These are phyloP conservation scores for Drosophila nigromelanica DNA, from an alignment of 1,140 invertebrate species.

Conservation along the genomic window DNA sequence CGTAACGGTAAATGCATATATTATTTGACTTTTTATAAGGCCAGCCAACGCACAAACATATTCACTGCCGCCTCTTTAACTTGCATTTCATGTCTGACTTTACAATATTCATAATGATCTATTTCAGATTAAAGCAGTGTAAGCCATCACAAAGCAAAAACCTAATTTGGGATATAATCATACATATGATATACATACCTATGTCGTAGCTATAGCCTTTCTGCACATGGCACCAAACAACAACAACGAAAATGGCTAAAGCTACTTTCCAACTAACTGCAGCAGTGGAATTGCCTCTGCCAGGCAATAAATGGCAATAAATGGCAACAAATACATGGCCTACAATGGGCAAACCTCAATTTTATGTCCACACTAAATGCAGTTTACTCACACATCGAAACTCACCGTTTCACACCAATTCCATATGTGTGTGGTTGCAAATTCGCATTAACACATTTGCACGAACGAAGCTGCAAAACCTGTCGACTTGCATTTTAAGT, in stretches of 20 bases:
- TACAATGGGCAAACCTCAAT: neutral
- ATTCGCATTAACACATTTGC: slow-evolving; percentile 77
- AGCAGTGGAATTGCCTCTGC: neutral
- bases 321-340: neutral
- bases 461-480: slow-evolving; percentile 11
- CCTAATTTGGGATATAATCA: neutral
- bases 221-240: no score
- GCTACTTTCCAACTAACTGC: neutral
- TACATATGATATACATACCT: no score
- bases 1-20: no score
- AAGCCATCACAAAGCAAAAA: no score
- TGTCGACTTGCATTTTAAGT: slow-evolving; percentile 64
- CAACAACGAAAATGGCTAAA: neutral
- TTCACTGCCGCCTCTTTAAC: no score
- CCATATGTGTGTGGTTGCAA: slow-evolving; percentile 27
- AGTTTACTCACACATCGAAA: neutral
- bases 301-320: neutral
- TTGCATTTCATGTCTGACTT: no score
- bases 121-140: no score
- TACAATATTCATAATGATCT: no score
- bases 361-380: neutral
- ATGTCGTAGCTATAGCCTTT: no score
- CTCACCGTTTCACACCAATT: neutral
- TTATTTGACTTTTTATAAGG: no score
- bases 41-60: no score